Evolutionary conservation across 1,140 invertebrate genomes (phyloP), one percentile per base, ranked within the genome.

Genomic region (Myzus persicae): DNA sequence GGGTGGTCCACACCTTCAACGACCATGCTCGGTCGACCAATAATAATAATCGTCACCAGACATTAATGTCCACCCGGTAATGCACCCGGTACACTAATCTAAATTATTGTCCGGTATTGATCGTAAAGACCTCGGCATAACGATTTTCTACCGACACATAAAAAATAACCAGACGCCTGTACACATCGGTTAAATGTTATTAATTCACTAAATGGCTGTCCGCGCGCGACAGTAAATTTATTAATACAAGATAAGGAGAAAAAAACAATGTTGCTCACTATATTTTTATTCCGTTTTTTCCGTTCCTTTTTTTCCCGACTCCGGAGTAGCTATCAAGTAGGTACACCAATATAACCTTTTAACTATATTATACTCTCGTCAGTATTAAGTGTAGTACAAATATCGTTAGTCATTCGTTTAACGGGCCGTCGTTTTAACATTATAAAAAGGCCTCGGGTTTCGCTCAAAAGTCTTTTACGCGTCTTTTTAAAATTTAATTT

Each of bases 1-100:
- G 91, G 91, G 91, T 93, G 91, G 91, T 93, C 91, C 91, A 85
- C 91, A 93, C 91, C 91, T 85, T 91, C 88, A 44, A 20, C 88
- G 88, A 26, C 48, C n/a, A 26, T 88, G 31, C 9, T 40, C 36
- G 88, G n/a, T 26, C 89, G 54, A 91, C 42, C 54, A 76, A 54
- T 89, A 89, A 82, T 92, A 92, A 82, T 92, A 36, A 38, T 46
- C 76, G 91, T 92, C 91, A 82, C 42, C 91, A 48, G 76, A 81
- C 91, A 84, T 92, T 92, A 84, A 92, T 82, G 91, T 92, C 44
- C 91, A 26, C 67, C 40, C 44, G 91, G 76, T 92, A 92, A 92
- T 46, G 91, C 91, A 92, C 91, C 91, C 91, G 91, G 91, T 42
- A 36, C 31, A 82, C 40, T 92, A 89, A 89, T 92, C 67, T 92